Evolutionary conservation across 2,888 invertebrate genomes (phyloP).

Genomic region (Galerucella pusilla): DNA sequence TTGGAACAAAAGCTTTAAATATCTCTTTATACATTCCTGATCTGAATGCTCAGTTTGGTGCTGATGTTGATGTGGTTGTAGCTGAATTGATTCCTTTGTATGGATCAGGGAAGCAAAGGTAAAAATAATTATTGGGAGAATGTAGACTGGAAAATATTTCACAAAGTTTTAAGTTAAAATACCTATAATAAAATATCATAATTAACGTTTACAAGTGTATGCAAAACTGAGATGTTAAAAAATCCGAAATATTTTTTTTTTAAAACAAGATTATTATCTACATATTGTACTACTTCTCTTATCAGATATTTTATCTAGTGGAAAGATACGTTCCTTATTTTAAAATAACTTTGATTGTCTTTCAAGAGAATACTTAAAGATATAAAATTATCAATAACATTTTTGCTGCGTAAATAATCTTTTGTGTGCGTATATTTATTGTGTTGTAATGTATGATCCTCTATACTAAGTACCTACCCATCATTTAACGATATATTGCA

Average conservation of each 20-base stretch:
- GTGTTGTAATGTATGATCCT: too few species aligned
- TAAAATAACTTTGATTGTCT: neutral
- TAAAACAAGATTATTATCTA: too few species aligned
- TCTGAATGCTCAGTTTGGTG: constrained; percentile 34
- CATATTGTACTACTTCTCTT: neutral
- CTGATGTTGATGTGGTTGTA: constrained; percentile 35
- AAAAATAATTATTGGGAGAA: neutral
- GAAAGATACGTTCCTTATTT: neutral
- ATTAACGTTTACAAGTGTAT: too few species aligned
- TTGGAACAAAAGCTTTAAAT: constrained; percentile 27
- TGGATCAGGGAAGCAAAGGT: constrained; percentile 42
- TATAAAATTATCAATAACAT: neutral
- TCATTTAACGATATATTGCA: too few species aligned
- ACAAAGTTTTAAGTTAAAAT: too few species aligned
- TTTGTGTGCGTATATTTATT: too few species aligned
- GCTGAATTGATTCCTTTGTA: constrained; percentile 40
- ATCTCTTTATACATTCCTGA: constrained; percentile 35
- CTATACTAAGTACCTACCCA: too few species aligned
- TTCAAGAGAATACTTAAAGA: neutral
- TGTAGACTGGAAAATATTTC: too few species aligned
- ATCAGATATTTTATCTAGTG: neutral
- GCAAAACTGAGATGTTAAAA: too few species aligned
- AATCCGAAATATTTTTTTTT: too few species aligned
- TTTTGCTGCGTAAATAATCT: too few species aligned
- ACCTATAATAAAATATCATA: too few species aligned